These are phyloP conservation scores for Polypedilum pembai DNA, from an alignment of 1,140 invertebrate genomes.

Conservation along the genomic window DNA sequence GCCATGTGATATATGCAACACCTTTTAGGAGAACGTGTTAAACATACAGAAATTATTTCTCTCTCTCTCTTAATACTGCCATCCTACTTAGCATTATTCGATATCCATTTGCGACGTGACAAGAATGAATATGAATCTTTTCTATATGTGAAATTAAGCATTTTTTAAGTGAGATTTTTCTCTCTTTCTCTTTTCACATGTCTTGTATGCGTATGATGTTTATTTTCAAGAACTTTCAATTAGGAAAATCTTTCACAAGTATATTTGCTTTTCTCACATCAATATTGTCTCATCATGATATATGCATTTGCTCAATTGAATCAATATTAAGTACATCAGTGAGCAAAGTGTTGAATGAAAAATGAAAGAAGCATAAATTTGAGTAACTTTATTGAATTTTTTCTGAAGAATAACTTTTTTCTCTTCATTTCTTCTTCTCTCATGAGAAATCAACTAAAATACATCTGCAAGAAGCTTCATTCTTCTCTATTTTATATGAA, in stretches of 20 bases:
- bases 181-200: too few species aligned
- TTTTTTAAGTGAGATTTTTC: too few species aligned
- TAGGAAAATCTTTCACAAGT: too few species aligned
- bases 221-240: too few species aligned
- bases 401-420: background rate
- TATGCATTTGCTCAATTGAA: background rate
- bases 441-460: constrained; percentile 6
- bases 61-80: background rate
- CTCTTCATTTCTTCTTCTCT: background rate
- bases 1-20: constrained; percentile 4
- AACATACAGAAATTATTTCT: constrained; percentile 14
- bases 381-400: constrained; percentile 4
- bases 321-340: background rate
- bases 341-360: too few species aligned
- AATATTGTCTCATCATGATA: too few species aligned
- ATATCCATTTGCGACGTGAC: constrained; percentile 11
- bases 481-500: background rate
- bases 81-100: constrained; percentile 12
- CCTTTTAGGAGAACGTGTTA: constrained; percentile 5
- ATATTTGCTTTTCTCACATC: too few species aligned
- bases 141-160: too few species aligned
- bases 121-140: background rate
- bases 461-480: background rate
- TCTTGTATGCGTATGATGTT: too few species aligned
- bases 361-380: background rate